A percentile compares a stretch with the other conserved stretches of the same genome.
These are phyloP conservation scores for Timema cristinae DNA, from an alignment of 2,888 invertebrate species.

Conservation along the genomic window DNA sequence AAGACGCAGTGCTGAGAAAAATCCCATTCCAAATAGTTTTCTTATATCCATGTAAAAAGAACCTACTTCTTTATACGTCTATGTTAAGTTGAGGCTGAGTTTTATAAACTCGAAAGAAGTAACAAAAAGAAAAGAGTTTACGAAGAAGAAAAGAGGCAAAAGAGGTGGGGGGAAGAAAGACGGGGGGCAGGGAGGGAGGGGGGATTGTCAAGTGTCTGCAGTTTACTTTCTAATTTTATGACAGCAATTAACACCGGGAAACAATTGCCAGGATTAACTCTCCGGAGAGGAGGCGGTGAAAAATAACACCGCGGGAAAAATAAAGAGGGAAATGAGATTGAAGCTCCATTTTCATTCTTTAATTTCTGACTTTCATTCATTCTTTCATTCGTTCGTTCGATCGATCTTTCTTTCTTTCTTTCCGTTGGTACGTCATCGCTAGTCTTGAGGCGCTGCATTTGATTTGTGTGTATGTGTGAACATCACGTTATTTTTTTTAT, in stretches of 20 bases:
- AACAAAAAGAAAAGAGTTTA: not conserved
- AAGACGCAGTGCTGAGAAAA: too few species aligned
- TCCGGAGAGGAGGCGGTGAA: slow-evolving; percentile 13
- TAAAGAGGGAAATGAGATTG: not conserved
- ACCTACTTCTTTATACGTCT: not conserved
- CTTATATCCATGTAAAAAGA: not conserved
- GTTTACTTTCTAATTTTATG: slow-evolving; percentile 17
- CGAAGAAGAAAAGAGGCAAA: not conserved
- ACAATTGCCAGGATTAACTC: slow-evolving; percentile 17
- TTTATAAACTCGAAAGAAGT: slow-evolving; percentile 9
- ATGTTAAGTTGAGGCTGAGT: not conserved
- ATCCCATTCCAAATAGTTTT: too few species aligned
- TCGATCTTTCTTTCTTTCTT: too few species aligned
- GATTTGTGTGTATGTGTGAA: too few species aligned
- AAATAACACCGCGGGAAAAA: slow-evolving; percentile 15
- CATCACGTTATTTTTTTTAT: too few species aligned
- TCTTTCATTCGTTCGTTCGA: too few species aligned
- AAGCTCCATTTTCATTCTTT: too few species aligned
- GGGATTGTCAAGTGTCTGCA: slow-evolving; percentile 16
- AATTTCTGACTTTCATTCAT: too few species aligned
- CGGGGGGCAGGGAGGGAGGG: not conserved
- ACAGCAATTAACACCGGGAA: slow-evolving; percentile 17
- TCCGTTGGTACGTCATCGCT: too few species aligned
- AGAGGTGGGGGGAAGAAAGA: not conserved
- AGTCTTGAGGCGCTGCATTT: too few species aligned